Base-by-base conservation (phyloP, 2,888 invertebrate genomes). In the Sinodicranocentrus sp. region DNA sequence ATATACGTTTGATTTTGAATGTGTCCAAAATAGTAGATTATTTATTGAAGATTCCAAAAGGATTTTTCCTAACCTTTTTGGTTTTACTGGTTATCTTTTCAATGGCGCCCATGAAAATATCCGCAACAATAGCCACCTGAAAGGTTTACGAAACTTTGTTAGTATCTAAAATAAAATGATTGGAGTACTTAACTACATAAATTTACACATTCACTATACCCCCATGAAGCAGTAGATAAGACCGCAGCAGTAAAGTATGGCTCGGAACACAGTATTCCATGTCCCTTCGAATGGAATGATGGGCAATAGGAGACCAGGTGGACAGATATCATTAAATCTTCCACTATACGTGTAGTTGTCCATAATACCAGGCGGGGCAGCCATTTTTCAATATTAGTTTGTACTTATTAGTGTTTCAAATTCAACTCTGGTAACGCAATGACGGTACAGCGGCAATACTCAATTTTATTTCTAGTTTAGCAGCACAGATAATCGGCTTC, bases 71-170 rank as follows among this genome's bases (percentile, higher is more conserved):
- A 8, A 92, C 90, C 87, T 90, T 91, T 59, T 90, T 89, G 15
- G 91, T 92, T 88, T 91, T 91, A 86, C 92, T 92, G 21, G 92
- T 93, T 87, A 93, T 93, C 87, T 91, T 91, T 89, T 93, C 92
- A 77, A 93, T 93, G 76, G 92, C 89, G 82, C 92, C 91, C 93
- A 93, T 93, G 89, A 93, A 93, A 76, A 92, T 90, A 88, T 93
- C 92, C n/a, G 93, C 92, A 21, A 92, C 91, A 86, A 93, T 92
- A 78, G 93, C 92, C 8, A 93, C 91, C n/a, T n/a, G n/a, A n/a
- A n/a, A n/a, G n/a, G n/a, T n/a, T n/a, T n/a, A n/a, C n/a, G n/a
- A n/a, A n/a, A n/a, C n/a, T n/a, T n/a, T n/a, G n/a, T n/a, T n/a
- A n/a, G n/a, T n/a, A n/a, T n/a, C n/a, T n/a, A n/a, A n/a, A n/a